Base-by-base conservation (phyloP, 1,140 invertebrate genomes). In the Battus philenor region DNA sequence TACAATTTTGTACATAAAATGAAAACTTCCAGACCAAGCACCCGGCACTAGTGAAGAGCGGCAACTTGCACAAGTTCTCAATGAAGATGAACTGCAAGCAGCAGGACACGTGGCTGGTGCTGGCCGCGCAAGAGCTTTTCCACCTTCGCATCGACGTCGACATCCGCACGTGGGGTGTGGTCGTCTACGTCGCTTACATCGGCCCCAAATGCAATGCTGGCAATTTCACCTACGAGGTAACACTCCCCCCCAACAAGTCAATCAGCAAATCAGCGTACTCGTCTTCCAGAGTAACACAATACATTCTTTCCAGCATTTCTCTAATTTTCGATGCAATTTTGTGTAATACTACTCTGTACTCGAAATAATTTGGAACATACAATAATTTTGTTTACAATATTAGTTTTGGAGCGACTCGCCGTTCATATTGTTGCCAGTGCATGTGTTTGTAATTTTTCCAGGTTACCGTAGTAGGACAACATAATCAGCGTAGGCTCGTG, bases 131-230 rank as follows among this genome's bases (percentile, higher is more conserved):
- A 8, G 65, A 75, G 27, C 33, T 68, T 27, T 83, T 83, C 60
- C 67, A 70, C 33, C 27, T 83, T 57, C 50, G 66, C 2, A 55
- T 77, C 0, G 69, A 75, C 50, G 65, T 78, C 1, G 68, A 74
- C 47, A 34, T 69, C 4, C 54, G 59, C 26, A 50, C 56, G 13
- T 68, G 68, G 63, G 68, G 68, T 30, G 29, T 73, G 12, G 11
- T 50, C 39, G 47, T 73, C 4, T 61, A 66, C 46, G 74, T 80
- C 13, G 54, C 67, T 0, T 80, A 73, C 52, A 71, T 83, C 17
- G 79, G 79, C 4, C 76, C 79, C 32, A 68, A 75, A 50, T 58
- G 58, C 11, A 61, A 67, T 6, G 70, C 79, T 1, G 51, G 53
- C 6, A 47, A 63, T 7, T 83, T 52, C 24, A 54, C 46, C 4